Evolutionary conservation across 2,888 invertebrate genomes (phyloP).

Genomic region (Cordilura impudica): DNA sequence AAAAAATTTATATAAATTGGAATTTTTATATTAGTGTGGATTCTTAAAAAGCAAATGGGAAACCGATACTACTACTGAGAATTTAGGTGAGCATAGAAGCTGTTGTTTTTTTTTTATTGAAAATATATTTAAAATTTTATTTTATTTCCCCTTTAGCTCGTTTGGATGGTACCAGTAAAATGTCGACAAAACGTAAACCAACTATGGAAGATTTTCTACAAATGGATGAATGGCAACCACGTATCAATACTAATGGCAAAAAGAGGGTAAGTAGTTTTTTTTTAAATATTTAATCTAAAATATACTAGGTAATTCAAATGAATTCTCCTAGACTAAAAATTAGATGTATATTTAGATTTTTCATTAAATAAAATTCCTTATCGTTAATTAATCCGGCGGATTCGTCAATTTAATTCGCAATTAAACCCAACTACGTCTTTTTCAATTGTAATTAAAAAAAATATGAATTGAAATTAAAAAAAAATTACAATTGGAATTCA

Average conservation of each 20-base stretch:
- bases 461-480: no score
- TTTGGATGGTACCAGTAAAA: conserved; percentile 92
- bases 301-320: no score
- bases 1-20: conserved; percentile 28
- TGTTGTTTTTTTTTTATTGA: conserved; percentile 2
- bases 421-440: no score
- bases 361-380: no score
- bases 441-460: no score
- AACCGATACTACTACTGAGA: conserved; percentile 87
- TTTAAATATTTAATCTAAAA: background rate
- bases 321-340: no score
- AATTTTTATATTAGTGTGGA: conserved; percentile 70
- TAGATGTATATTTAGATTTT: no score
- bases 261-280: conserved; percentile 86
- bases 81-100: conserved; percentile 90
- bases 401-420: no score
- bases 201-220: conserved; percentile 97
- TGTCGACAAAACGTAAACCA: conserved; percentile 79
- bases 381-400: no score
- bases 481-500: no score
- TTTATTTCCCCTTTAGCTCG: conserved; percentile 84
- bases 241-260: conserved; percentile 84
- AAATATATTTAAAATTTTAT: background rate
- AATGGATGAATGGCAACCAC: conserved; percentile 84
- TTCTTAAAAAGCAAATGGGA: conserved; percentile 89